phyloP scores from a whole-genome alignment of 1,140 invertebrate species.

The Drosophila watanabei region DNA sequence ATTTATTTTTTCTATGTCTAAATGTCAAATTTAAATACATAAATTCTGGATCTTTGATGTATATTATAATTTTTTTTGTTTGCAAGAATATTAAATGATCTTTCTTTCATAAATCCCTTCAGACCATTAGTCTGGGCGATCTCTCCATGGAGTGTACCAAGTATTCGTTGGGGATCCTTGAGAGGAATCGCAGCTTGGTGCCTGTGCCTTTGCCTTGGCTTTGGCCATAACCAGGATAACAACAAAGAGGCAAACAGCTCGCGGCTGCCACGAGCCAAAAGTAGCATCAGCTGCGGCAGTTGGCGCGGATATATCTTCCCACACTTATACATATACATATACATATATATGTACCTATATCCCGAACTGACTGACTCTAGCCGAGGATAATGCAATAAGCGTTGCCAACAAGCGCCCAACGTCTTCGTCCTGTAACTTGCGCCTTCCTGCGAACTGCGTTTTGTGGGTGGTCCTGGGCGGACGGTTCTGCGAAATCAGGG shows the following conservation, averaged over 20 bases:
- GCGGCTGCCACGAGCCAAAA: constrained; percentile 79
- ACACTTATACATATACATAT: constrained; percentile 3
- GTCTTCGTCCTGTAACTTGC: constrained; percentile 60
- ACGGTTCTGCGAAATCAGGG: background rate
- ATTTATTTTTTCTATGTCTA: background rate
- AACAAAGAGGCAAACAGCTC: constrained; percentile 68
- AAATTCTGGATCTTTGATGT: background rate
- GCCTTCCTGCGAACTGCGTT: constrained; percentile 63
- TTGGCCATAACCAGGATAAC: constrained; percentile 60
- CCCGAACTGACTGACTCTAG: constrained; percentile 41
- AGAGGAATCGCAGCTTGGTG: constrained; percentile 31
- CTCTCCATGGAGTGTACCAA: constrained; percentile 41
- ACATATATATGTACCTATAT: constrained; percentile 9
- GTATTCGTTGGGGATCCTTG: constrained; percentile 2
- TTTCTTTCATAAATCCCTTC: background rate
- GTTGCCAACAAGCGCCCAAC: constrained; percentile 66
- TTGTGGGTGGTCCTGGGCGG: constrained; percentile 38
- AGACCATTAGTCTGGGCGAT: constrained; percentile 14
- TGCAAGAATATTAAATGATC: background rate
- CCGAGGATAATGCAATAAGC: constrained; percentile 78
- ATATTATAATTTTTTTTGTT: too few species aligned
- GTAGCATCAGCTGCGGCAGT: constrained; percentile 82
- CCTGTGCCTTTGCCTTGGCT: constrained; percentile 29
- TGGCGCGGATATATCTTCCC: constrained; percentile 75
- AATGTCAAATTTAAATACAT: background rate